Conservation (phyloP, 2,888 invertebrate genomes). For the Spodoptera picta region DNA sequence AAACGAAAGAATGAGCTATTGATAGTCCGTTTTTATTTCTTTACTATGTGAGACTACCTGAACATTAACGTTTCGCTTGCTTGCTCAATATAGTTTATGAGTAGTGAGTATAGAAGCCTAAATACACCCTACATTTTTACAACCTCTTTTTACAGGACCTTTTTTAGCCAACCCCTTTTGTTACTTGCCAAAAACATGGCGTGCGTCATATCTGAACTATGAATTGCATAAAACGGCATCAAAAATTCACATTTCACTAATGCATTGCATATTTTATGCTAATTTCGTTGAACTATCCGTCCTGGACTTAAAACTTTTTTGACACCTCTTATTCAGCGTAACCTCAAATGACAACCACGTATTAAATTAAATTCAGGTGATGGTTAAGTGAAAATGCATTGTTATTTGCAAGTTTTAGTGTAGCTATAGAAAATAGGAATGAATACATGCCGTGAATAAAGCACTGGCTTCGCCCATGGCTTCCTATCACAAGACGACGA, state of each 20-base stretch:
- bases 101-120: no score
- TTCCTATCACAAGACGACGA: slow-evolving; percentile 6
- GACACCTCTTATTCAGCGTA: slow-evolving; percentile 23
- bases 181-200: neutral
- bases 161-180: slow-evolving; percentile 6
- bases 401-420: slow-evolving; percentile 22
- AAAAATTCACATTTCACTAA: slow-evolving; percentile 20
- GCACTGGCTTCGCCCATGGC: slow-evolving; percentile 1
- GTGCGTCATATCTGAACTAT: slow-evolving; percentile 3
- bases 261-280: slow-evolving; percentile 23
- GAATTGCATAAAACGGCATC: slow-evolving; percentile 7
- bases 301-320: slow-evolving; percentile 17
- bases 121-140: neutral
- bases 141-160: neutral
- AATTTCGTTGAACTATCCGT: slow-evolving; percentile 7
- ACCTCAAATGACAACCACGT: slow-evolving; percentile 29
- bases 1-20: no score
- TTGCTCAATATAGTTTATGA: no score
- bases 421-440: slow-evolving; percentile 26
- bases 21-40: no score
- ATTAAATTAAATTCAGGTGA: slow-evolving; percentile 26
- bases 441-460: slow-evolving; percentile 17
- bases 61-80: no score
- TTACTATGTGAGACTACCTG: no score
- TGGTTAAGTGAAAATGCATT: slow-evolving; percentile 23